Percentiles rank a stretch among this genome's conserved stretches.
These are phyloP conservation scores for Paracanthobrama guichenoti DNA, from an alignment of 2,113 vertebrate species.

Conservation along the genomic window DNA sequence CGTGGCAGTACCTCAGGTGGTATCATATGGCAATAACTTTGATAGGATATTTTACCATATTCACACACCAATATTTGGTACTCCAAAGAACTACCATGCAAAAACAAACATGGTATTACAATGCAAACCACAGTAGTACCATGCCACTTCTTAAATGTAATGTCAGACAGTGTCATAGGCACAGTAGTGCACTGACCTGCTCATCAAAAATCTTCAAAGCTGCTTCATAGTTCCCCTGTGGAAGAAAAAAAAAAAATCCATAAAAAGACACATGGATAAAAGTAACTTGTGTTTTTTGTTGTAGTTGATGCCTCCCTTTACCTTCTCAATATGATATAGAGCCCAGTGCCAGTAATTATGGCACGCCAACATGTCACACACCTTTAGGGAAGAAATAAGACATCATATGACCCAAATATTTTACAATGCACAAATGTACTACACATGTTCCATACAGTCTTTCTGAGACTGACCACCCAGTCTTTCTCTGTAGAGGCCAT, in stretches of 20 bases:
- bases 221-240: slow-evolving; percentile 88
- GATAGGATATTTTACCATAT: neutral
- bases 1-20: neutral
- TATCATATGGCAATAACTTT: neutral
- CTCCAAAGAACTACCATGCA: neutral
- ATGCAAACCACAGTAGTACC: neutral
- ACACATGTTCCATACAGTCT: neutral
- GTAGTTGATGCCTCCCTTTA: slow-evolving; percentile 61
- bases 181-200: slow-evolving; percentile 78
- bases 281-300: no score
- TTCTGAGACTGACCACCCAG: slow-evolving; percentile 82
- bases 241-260: slow-evolving; percentile 37
- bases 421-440: neutral
- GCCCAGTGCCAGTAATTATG: slow-evolving; percentile 99
- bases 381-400: slow-evolving; percentile 69
- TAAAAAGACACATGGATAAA: no score
- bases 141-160: neutral
- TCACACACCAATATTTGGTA: neutral
- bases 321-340: slow-evolving; percentile 91
- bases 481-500: slow-evolving; percentile 83
- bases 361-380: slow-evolving; percentile 83
- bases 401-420: neutral
- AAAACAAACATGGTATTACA: neutral
- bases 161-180: neutral
- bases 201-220: slow-evolving; percentile 86